Evolutionary conservation across 2,888 invertebrate genomes (phyloP), one percentile per base, ranked within the genome.

Genomic region (Aphodius sticticus): DNA sequence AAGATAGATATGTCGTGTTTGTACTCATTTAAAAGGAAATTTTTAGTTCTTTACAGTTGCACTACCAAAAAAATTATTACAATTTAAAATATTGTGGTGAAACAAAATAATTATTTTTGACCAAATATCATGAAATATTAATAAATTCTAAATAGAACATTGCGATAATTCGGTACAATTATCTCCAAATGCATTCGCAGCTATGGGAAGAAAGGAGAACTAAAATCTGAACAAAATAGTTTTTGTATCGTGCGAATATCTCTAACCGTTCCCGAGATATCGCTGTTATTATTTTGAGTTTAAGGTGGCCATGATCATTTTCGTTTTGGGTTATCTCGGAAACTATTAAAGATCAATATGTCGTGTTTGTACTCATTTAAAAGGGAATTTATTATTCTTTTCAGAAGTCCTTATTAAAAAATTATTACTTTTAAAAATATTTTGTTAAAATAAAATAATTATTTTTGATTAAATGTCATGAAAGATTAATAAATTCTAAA

Each of bases 141-240:
- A n/a, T n/a, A 38, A 6, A 38, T 38, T 38, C 38, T 38, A 7
- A 7, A 6, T 7, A 7, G 6, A 38, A 79, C 89, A 89, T 81
- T 89, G 89, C 7, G 82, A 84, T 75, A 86, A 83, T 82, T 88
- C 88, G 6, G 83, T 84, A 77, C 89, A 89, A 9, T 82, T 75
- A 14, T 88, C 87, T 5, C 83, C 85, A 78, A 88, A 86, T 35
- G 83, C 79, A 38, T 85, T 86, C 0, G 88, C 88, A 76, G 86
- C 89, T 89, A 81, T 82, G 78, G 16, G 16, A 35, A 69, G 76
- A 69, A 77, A 78, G n/a, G 35, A 71, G 69, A 78, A 78, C 53
- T 72, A 69, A 69, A 36, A 6, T 16, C 1, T 76, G 9, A 2
- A 77, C 6, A 16, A 26, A 26, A 15, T 69, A 69, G 53, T 53